These are phyloP conservation scores for Geophilus truncorum DNA, from an alignment of 2,888 invertebrate genomes.

Conservation along the genomic window DNA sequence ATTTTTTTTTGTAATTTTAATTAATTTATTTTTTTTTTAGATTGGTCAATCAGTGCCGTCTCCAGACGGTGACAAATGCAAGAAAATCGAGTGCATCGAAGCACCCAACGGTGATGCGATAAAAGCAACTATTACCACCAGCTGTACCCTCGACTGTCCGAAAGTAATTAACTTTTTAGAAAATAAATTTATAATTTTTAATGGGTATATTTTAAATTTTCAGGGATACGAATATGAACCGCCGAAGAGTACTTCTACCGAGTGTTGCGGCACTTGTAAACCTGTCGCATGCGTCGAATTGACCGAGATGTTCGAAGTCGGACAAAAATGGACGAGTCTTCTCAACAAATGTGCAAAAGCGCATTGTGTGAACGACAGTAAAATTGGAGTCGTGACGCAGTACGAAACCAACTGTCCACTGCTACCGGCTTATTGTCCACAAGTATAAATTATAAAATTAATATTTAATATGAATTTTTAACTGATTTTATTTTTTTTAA, in stretches of 20 bases:
- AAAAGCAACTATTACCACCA: conserved; percentile 55
- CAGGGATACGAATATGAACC: conserved; percentile 39
- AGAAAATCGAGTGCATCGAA: conserved; percentile 54
- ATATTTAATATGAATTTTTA: not conserved
- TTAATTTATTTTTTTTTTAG: conserved; percentile 35
- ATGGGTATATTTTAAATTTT: too few species aligned
- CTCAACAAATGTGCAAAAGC: not conserved
- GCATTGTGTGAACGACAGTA: not conserved
- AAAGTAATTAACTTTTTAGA: too few species aligned
- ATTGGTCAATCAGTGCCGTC: conserved; percentile 60
- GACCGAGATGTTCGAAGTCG: conserved; percentile 38
- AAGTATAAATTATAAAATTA: conserved; percentile 34
- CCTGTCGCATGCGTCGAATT: conserved; percentile 40
- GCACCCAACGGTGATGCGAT: conserved; percentile 53
- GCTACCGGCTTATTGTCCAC: conserved; percentile 37
- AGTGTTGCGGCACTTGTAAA: conserved; percentile 42
- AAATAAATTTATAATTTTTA: too few species aligned
- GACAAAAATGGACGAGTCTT: not conserved
- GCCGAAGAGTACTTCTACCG: conserved; percentile 35
- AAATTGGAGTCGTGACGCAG: not conserved
- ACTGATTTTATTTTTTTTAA: conserved; percentile 29
- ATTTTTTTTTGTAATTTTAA: not conserved
- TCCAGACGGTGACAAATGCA: conserved; percentile 55
- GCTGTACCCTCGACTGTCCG: conserved; percentile 54
- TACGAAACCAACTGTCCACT: conserved; percentile 34